Evolutionary conservation across 2,888 invertebrate genomes (phyloP).

Genomic region (Drosophila aldrichi): DNA sequence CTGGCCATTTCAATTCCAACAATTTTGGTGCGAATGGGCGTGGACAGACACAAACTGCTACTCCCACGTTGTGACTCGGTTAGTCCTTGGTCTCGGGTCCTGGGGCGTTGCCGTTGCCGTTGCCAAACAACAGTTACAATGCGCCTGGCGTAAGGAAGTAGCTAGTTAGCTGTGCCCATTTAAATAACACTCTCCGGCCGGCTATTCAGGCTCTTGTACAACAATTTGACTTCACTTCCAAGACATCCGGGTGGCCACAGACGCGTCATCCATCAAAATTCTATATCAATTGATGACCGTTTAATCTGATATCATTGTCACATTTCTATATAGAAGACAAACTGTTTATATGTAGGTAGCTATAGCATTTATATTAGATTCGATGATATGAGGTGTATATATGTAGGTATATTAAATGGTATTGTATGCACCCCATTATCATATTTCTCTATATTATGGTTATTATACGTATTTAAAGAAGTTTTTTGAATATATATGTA

Average conservation of each 20-base stretch:
- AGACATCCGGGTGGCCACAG: conserved; percentile 30
- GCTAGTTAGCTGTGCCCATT: conserved; percentile 77
- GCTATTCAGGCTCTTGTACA: conserved; percentile 29
- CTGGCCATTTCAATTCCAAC: conserved; percentile 35
- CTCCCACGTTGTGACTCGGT: conserved; percentile 30
- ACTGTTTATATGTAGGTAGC: neutral
- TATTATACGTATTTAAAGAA: too few species aligned
- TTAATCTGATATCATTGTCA: conserved; percentile 4
- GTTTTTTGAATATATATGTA: too few species aligned
- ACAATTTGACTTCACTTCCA: conserved; percentile 13
- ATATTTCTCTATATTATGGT: too few species aligned
- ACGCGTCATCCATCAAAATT: conserved; percentile 12
- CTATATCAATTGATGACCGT: neutral
- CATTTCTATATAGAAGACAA: neutral
- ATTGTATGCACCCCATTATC: too few species aligned
- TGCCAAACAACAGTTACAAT: conserved; percentile 64
- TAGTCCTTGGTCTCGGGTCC: conserved; percentile 8
- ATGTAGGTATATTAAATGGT: neutral
- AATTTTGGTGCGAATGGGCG: conserved; percentile 51
- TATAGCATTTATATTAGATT: neutral
- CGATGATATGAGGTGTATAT: neutral
- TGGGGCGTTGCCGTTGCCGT: conserved; percentile 47
- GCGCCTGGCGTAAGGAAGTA: conserved; percentile 81
- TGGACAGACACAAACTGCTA: conserved; percentile 53
- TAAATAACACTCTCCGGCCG: conserved; percentile 62